Conservation (phyloP, 2,113 vertebrate species). For the Lepus americanus region DNA sequence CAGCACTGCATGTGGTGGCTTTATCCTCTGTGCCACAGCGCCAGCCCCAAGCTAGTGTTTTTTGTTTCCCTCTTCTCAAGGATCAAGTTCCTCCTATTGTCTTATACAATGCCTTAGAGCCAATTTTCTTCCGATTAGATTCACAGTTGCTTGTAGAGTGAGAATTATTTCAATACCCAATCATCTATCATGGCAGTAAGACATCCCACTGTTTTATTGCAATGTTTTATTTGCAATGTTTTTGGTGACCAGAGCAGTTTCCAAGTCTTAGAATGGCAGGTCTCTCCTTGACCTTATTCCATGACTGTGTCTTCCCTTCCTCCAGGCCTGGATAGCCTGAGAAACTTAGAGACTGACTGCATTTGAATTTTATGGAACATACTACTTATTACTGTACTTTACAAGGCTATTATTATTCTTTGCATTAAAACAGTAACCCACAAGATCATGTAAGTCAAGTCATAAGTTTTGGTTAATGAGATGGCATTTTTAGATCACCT, state of each 20-base stretch:
- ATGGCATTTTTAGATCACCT: neutral
- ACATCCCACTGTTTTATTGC: neutral
- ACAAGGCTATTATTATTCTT: neutral
- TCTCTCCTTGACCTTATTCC: neutral
- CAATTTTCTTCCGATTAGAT: conserved; percentile 25
- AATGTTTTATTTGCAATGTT: neutral
- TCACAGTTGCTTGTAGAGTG: neutral
- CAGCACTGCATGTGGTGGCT: no score
- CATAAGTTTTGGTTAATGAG: conserved; percentile 17
- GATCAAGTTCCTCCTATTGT: neutral
- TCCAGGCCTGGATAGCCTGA: neutral
- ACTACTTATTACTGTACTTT: conserved; percentile 3
- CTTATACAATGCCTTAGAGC: neutral
- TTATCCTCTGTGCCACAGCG: no score
- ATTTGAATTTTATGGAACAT: neutral
- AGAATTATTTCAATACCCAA: neutral
- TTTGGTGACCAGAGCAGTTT: neutral
- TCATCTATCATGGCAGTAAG: neutral
- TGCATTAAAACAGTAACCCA: neutral
- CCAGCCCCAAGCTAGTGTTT: neutral
- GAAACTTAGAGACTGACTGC: neutral
- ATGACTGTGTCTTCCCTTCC: neutral
- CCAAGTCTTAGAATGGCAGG: neutral
- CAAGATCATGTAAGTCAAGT: neutral
- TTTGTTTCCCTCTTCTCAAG: neutral